These are phyloP conservation scores for Spicauda simplicius DNA, from an alignment of 2,888 invertebrate genomes.

Conservation along the genomic window DNA sequence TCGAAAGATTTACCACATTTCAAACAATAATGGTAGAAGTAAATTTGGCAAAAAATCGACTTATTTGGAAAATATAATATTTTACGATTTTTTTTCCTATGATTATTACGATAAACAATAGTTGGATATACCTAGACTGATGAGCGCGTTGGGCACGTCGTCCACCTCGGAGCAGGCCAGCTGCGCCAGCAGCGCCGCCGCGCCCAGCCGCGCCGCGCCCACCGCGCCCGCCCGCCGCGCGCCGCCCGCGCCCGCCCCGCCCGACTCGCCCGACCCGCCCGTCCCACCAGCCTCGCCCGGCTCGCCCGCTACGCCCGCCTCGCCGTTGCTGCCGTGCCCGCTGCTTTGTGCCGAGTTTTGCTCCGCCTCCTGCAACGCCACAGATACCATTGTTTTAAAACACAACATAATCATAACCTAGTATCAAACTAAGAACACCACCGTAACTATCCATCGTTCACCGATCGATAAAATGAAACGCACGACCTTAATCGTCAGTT, in stretches of 20 bases:
- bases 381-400: not conserved
- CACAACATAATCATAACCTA: not conserved
- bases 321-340: constrained; percentile 10
- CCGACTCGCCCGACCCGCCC: not conserved
- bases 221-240: constrained; percentile 75
- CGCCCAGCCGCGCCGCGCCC: constrained; percentile 88
- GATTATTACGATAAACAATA: too few relatives aligned
- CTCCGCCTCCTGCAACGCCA: not conserved
- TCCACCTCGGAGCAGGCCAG: constrained; percentile 88
- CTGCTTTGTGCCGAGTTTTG: not conserved
- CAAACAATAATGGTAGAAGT: too few relatives aligned
- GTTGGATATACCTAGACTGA: constrained; percentile 70
- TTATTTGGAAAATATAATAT: too few relatives aligned
- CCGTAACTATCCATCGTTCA: too few relatives aligned
- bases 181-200: constrained; percentile 90
- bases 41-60: too few relatives aligned
- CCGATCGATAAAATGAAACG: too few relatives aligned
- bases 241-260: constrained; percentile 85
- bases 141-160: constrained; percentile 90
- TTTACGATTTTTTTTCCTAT: too few relatives aligned
- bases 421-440: too few relatives aligned
- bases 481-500: too few relatives aligned
- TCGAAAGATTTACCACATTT: too few relatives aligned
- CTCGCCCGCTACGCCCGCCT: constrained; percentile 54
- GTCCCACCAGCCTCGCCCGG: constrained; percentile 20